Evolutionary conservation across 2,113 vertebrate species (phyloP).

Genomic region (Rhodinocichla rosea): DNA sequence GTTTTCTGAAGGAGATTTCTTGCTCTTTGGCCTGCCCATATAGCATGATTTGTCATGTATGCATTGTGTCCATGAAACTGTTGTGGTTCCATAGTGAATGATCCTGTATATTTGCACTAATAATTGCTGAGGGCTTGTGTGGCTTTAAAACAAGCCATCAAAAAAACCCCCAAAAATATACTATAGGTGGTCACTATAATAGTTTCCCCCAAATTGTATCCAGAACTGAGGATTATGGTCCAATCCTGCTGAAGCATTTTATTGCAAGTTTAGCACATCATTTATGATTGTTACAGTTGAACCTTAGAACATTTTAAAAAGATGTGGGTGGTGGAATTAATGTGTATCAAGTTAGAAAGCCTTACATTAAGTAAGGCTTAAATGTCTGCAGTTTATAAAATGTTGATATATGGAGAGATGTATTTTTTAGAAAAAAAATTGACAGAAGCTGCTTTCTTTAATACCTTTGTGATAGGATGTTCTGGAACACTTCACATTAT

Average conservation of each 20-base stretch:
- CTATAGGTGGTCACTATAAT: not conserved
- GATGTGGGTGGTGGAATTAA: not conserved
- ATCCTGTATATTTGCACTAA: not conserved
- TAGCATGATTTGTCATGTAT: not conserved
- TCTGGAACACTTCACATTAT: not conserved
- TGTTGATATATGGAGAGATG: not conserved
- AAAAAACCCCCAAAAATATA: fast-evolving
- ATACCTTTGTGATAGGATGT: not conserved
- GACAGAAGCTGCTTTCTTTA: not conserved
- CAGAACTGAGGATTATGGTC: not conserved
- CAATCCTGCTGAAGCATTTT: not conserved
- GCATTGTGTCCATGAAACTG: not conserved
- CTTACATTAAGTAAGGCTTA: not conserved
- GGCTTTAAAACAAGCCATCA: not conserved
- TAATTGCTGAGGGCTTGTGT: not conserved
- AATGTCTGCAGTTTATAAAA: not conserved
- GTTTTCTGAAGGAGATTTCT: not conserved
- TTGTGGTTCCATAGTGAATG: not conserved
- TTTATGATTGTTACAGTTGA: not conserved
- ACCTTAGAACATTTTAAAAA: not conserved
- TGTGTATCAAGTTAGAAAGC: not conserved
- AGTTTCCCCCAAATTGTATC: not conserved
- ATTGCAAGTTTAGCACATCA: not conserved
- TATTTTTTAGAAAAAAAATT: not conserved
- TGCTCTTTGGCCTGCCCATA: not conserved